These are phyloP conservation scores for Zaprionus davidi DNA, from an alignment of 1,140 invertebrate genomes.

Conservation along the genomic window DNA sequence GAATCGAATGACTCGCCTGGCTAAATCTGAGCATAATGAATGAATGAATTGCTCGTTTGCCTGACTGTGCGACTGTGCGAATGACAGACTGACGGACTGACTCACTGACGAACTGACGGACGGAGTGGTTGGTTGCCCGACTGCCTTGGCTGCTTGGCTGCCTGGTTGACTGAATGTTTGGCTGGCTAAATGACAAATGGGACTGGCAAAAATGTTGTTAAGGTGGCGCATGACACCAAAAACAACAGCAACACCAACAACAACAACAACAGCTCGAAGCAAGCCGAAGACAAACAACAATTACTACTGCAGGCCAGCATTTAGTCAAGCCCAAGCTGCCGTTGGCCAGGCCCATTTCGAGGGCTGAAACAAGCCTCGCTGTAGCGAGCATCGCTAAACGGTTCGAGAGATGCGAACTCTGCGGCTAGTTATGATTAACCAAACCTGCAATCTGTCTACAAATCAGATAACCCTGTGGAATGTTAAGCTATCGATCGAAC, in stretches of 20 bases:
- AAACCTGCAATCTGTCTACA: conserved; percentile 16
- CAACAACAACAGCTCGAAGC: conserved; percentile 2
- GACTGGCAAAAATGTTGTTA: conserved; percentile 75
- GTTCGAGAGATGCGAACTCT: not conserved
- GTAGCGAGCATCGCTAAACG: conserved; percentile 35
- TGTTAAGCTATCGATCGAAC: conserved; percentile 8
- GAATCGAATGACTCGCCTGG: conserved; percentile 73
- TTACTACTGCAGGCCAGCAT: conserved; percentile 69
- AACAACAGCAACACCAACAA: conserved; percentile 37
- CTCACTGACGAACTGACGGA: conserved; percentile 12
- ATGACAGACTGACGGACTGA: not conserved
- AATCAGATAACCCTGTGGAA: conserved; percentile 34
- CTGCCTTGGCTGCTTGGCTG: conserved; percentile 30
- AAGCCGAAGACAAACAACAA: conserved; percentile 42
- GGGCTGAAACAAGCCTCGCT: conserved; percentile 19
- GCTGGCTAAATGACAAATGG: conserved; percentile 69
- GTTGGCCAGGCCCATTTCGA: conserved; percentile 44
- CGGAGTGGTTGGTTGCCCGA: conserved; percentile 12
- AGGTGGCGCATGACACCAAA: conserved; percentile 78
- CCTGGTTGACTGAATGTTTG: conserved; percentile 43
- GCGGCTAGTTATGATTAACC: conserved; percentile 25
- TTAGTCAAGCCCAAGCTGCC: conserved; percentile 64
- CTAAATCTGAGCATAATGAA: conserved; percentile 73
- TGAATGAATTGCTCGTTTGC: conserved; percentile 71
- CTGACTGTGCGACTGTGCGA: not conserved